A percentile compares a stretch with the other conserved stretches of the same genome.
Evolutionary conservation across 1,140 invertebrate species (phyloP).

Genomic region (Sipha flava): DNA sequence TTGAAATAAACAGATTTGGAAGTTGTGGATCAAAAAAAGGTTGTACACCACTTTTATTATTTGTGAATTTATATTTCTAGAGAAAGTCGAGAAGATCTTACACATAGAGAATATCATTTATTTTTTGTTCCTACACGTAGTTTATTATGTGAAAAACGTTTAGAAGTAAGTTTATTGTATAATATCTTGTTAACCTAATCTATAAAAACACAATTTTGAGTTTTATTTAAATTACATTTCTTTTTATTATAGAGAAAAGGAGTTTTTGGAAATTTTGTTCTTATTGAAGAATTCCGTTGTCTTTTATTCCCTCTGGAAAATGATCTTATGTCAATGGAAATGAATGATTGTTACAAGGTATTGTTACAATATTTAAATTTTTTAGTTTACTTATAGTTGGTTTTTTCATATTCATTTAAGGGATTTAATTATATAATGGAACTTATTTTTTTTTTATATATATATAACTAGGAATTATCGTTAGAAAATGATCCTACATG

Average conservation of each 20-base stretch:
- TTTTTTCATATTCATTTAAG: no score
- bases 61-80: slow-evolving; percentile 37
- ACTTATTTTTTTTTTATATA: slow-evolving; percentile 11
- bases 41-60: no score
- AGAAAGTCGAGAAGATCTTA: slow-evolving; percentile 43
- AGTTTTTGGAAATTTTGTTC: slow-evolving; percentile 66
- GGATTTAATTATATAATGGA: no score
- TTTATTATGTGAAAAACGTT: slow-evolving; percentile 73
- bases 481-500: slow-evolving; percentile 82
- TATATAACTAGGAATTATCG: slow-evolving; percentile 58
- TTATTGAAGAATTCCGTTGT: slow-evolving; percentile 76
- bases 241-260: slow-evolving; percentile 60
- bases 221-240: slow-evolving; percentile 7
- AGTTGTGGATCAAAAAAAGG: no score
- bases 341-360: slow-evolving; percentile 65
- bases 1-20: no score
- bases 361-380: no score
- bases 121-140: slow-evolving; percentile 84
- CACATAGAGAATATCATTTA: slow-evolving; percentile 51
- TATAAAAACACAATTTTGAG: no score
- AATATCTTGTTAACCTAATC: not conserved
- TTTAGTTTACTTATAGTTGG: no score
- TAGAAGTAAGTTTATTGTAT: slow-evolving; percentile 48
- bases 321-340: slow-evolving; percentile 88
- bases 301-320: slow-evolving; percentile 85